Percentiles rank a stretch among this genome's conserved stretches.
phyloP scores from a whole-genome alignment of 2,797 vertebrate genomes.

The Lindbergichthys nudifrons region DNA sequence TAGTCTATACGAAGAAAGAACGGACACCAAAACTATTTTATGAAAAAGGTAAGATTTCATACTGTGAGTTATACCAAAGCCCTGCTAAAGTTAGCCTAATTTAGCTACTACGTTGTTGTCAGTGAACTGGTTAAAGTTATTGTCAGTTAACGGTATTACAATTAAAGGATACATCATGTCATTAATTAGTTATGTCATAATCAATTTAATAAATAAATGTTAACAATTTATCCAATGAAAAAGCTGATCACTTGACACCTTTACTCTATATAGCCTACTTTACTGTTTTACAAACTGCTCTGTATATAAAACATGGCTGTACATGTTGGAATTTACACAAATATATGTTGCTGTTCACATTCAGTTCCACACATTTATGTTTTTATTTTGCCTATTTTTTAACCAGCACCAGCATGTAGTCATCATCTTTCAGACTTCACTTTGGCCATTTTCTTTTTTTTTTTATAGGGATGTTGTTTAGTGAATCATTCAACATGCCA shows the following conservation, averaged over 20 bases:
- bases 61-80: background rate
- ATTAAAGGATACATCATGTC: rapidly evolving
- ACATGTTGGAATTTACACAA: too few species aligned
- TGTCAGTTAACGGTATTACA: background rate
- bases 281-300: too few species aligned
- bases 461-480: background rate
- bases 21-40: slow-evolving; percentile 28
- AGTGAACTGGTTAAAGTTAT: background rate
- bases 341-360: too few species aligned
- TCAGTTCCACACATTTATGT: too few species aligned
- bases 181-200: background rate
- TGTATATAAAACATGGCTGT: too few species aligned
- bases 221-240: background rate
- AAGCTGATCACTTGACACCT: background rate
- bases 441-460: background rate
- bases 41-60: slow-evolving; percentile 58
- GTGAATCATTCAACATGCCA: background rate
- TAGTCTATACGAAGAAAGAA: background rate
- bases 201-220: background rate
- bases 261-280: too few species aligned
- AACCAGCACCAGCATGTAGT: too few species aligned
- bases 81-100: slow-evolving; percentile 47
- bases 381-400: too few species aligned
- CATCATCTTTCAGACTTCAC: background rate
- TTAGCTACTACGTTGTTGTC: slow-evolving; percentile 5